A percentile compares a stretch with the other conserved stretches of the same genome.
These are phyloP conservation scores for Zootoca vivipara DNA, from an alignment of 2,113 vertebrate species.

Conservation along the genomic window DNA sequence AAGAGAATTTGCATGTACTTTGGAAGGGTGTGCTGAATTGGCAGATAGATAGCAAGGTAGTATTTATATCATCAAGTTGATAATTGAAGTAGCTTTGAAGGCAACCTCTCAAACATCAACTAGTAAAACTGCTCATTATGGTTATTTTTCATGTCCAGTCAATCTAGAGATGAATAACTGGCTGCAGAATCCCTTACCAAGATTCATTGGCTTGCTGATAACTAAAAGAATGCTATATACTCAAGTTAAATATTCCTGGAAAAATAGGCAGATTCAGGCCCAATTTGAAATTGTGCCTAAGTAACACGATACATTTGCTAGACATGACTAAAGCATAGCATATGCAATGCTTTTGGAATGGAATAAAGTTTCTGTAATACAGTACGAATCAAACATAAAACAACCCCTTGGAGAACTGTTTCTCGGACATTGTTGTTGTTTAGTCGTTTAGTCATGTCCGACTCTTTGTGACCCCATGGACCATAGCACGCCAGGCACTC, in stretches of 20 bases:
- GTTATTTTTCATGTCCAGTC: constrained; percentile 2
- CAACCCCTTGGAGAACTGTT: neutral
- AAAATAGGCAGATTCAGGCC: neutral
- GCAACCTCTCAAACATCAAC: neutral
- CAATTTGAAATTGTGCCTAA: neutral
- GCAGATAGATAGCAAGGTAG: neutral
- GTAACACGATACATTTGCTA: neutral
- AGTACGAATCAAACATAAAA: neutral
- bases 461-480: too few relatives aligned
- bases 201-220: neutral
- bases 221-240: neutral
- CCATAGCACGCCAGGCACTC: too few relatives aligned
- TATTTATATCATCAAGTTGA: neutral
- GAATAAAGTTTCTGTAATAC: neutral
- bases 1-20: neutral
- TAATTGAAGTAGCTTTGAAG: constrained; percentile 5
- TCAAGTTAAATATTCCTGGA: neutral
- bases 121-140: neutral
- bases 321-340: neutral
- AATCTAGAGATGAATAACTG: neutral
- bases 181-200: neutral
- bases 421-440: neutral
- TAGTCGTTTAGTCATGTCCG: too few relatives aligned
- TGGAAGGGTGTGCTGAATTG: neutral
- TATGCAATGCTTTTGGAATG: neutral